Base-by-base conservation (phyloP, 2,888 invertebrate genomes). In the Coecobrya sp. region DNA sequence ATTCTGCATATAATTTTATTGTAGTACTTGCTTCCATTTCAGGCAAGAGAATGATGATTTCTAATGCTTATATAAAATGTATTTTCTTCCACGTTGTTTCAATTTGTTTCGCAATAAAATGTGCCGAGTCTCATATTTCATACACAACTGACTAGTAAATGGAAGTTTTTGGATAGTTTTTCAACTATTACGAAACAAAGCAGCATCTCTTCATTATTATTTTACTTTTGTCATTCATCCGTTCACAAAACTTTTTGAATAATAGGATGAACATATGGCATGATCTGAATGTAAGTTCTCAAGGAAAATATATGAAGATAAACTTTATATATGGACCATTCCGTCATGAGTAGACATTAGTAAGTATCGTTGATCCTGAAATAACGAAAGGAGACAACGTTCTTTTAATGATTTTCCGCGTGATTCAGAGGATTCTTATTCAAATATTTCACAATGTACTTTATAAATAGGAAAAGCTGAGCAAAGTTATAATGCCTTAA, bases 181-280 rank as follows among this genome's bases (percentile, higher is more conserved):
- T 22, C 19, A 59, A 59, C 59, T 59, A 62, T 25, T 62, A 25
- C 25, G 62, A 62, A 62, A 25, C 62, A 13, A 16, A 5, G 68
- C 16, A 68, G 16, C 68, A 5, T 68, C 68, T 68, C 30, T 3
- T 68, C 16, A 30, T 68, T 27, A 30, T 27, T 68, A 68, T 68
- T 68, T 30, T 30, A 30, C 27, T 68, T 65, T 68, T 68, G 30
- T 30, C 68, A 68, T 62, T 16, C 62, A 25, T 25, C 7, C 19
- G 55, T 55, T 55, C 13, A 13, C 13, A 68, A 7, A 68, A 68
- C 68, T 68, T 68, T 68, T 27, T 68, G 68, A 68, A 68, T 68
- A 68, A 30, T 30, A 16, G 11, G 68, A 16, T 22, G 62, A 62
- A 13, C 62, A 62, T 11, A 68, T 68, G 68, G 16, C 30, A 30